Conservation (phyloP, 2,113 vertebrate species). For the Patagioenas fasciata region DNA sequence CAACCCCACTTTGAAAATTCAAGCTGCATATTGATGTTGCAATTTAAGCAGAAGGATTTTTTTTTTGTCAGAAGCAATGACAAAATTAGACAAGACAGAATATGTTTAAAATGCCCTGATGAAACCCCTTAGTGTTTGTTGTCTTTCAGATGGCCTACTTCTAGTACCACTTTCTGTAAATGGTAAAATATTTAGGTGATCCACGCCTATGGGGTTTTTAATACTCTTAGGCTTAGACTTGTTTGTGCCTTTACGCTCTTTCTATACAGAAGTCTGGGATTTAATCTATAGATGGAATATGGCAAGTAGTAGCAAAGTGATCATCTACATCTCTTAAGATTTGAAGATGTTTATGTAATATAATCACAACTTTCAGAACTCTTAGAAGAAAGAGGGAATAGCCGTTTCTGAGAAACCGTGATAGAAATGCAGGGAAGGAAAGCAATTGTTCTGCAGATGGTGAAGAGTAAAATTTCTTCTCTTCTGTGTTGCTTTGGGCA, state of each 20-base stretch:
- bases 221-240: neutral
- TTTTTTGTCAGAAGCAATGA: neutral
- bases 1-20: neutral
- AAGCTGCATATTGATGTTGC: neutral
- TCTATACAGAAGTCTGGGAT: neutral
- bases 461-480: neutral
- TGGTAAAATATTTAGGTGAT: neutral
- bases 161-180: neutral
- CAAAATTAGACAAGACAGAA: neutral
- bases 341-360: neutral
- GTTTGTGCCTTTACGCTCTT: neutral
- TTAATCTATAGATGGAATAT: neutral
- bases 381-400: neutral
- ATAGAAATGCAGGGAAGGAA: neutral
- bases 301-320: neutral
- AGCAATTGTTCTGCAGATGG: neutral
- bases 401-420: rapidly evolving
- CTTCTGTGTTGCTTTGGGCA: neutral
- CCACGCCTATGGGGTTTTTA: neutral
- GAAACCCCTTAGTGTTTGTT: neutral
- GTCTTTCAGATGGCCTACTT: neutral
- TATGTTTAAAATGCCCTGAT: neutral
- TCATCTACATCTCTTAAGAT: neutral
- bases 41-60: neutral
- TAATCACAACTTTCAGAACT: neutral